Evolutionary conservation across 2,797 vertebrate species (phyloP).

Genomic region (Garrulus glandarius): DNA sequence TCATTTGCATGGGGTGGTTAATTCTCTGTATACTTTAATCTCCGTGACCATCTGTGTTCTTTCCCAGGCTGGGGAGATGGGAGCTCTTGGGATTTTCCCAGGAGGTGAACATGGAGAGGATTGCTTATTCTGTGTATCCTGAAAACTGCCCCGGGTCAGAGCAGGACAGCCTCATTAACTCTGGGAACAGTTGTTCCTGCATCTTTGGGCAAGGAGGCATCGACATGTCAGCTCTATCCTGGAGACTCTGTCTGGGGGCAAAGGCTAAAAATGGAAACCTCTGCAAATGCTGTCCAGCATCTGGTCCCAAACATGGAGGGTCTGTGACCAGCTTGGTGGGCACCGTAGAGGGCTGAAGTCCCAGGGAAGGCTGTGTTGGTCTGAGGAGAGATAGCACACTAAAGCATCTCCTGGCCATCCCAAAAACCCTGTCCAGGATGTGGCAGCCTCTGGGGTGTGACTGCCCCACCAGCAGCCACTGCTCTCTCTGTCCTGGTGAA

Average conservation of each 20-base stretch:
- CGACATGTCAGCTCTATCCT: fast-evolving
- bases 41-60: constrained; percentile 58
- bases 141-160: constrained; percentile 13
- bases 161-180: constrained; percentile 4
- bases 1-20: constrained; percentile 48
- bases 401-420: not conserved
- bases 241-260: not conserved
- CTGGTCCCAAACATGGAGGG: not conserved
- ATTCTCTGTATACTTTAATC: constrained; percentile 61
- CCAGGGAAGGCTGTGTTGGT: not conserved
- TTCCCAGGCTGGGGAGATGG: not conserved
- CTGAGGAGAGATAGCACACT: not conserved
- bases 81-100: constrained; percentile 57
- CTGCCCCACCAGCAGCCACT: not conserved
- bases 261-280: not conserved
- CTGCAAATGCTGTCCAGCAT: not conserved
- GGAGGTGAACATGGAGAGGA: not conserved
- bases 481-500: not conserved
- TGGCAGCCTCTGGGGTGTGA: not conserved
- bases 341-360: not conserved
- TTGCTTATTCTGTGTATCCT: constrained; percentile 9
- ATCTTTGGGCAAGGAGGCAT: not conserved
- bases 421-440: not conserved
- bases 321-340: not conserved
- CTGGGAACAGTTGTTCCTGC: not conserved